Conservation (phyloP, 2,113 vertebrate genomes). For the Aspiorhynchus laticeps region DNA sequence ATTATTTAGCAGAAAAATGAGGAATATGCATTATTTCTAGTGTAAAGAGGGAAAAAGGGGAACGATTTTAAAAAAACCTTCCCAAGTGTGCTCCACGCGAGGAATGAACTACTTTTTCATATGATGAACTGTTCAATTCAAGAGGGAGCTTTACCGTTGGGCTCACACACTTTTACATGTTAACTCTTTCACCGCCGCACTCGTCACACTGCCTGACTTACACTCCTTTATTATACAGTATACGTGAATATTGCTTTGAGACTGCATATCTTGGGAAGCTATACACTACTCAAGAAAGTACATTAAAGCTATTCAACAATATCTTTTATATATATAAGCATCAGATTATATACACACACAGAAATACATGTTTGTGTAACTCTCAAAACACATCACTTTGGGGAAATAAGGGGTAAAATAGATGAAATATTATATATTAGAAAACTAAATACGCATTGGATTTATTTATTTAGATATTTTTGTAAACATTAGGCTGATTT, state of each 20-base stretch:
- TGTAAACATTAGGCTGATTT: not conserved
- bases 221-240: not conserved
- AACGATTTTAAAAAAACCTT: slow-evolving; percentile 57
- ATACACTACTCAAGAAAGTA: not conserved
- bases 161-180: slow-evolving; percentile 55
- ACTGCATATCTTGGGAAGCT: not conserved
- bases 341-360: too few species aligned
- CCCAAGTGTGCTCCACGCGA: slow-evolving; percentile 58
- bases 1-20: slow-evolving; percentile 73
- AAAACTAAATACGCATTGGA: not conserved
- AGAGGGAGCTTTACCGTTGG: slow-evolving; percentile 65
- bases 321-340: too few species aligned
- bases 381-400: not conserved
- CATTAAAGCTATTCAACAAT: too few species aligned
- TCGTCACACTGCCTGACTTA: not conserved
- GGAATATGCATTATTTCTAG: slow-evolving; percentile 71
- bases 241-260: not conserved
- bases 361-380: not conserved
- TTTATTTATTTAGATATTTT: not conserved
- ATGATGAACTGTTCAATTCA: slow-evolving; percentile 71
- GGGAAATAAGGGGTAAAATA: not conserved
- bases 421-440: not conserved
- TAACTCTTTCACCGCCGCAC: slow-evolving; percentile 64
- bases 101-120: slow-evolving; percentile 71
- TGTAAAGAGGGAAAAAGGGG: slow-evolving; percentile 58